Evolutionary conservation across 2,113 vertebrate genomes (phyloP), one percentile per base, ranked within the genome.

Genomic region (Psittacus erithacus): DNA sequence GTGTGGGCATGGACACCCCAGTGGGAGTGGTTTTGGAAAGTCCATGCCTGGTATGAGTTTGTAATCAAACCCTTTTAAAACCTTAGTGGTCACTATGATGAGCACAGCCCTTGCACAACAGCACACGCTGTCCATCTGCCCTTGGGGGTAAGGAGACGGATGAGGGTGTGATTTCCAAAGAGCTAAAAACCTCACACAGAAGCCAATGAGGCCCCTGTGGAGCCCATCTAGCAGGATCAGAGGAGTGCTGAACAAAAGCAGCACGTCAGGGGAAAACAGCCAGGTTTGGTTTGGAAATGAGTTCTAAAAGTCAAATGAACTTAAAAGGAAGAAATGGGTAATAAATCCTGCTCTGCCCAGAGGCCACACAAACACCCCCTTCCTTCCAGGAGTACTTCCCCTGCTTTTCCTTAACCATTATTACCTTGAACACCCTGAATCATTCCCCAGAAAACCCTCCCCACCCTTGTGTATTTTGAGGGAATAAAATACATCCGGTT

Each of bases 71-170:
- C 4, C 17, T 69, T 16, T 60, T 1, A 11, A 80, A 38, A 10
- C 6, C 27, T 10, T 8, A 5, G 24, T 4, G 64, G 82, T 11
- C 14, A 6, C 8, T 5, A 1, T 0, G 44, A 43, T 1, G 50
- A 49, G 62, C 69, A 14, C 28, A 11, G 38, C 25, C 64, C 43
- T 29, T 6, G 50, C 10, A 52, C 22, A 38, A 10, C 22, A 5
- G 9, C 22, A 8, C 28, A 0, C 0, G 0, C 4, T 1, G 0
- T 3, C 65, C 50, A 1, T 13, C 14, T 17, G 29, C 16, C 43
- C 39, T 5, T 2, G 35, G 38, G 38, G 33, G 7, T 5, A 1
- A 0, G 29, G 55, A 27, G 41, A 17, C 10, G 33, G 47, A 29
- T 4, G 4, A 43, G 22, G 24, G 23, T 2, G 28, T 2, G 11